phyloP scores from a whole-genome alignment of 53 echinoderm and acorn worm species.

The Stichopus horrens region DNA sequence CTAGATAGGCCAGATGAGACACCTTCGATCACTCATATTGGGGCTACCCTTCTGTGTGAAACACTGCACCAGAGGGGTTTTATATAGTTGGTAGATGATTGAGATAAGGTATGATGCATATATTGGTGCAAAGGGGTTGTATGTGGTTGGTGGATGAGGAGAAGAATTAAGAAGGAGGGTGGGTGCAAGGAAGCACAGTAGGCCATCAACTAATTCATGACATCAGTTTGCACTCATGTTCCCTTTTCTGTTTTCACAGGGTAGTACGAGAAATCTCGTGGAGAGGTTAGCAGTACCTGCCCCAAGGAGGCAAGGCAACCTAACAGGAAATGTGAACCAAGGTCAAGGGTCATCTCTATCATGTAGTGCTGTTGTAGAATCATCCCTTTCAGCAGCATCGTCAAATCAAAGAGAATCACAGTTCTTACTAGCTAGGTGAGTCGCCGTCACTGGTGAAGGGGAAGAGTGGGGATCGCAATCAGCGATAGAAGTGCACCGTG shows the following conservation, averaged over 20 bases:
- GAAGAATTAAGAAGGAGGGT: too few relatives aligned
- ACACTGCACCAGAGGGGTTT: too few relatives aligned
- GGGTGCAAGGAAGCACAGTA: neutral
- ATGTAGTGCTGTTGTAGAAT: slow-evolving; percentile 67
- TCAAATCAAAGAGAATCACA: slow-evolving; percentile 88
- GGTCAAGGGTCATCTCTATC: slow-evolving; percentile 66
- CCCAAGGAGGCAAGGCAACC: slow-evolving; percentile 66
- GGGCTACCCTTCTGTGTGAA: too few relatives aligned
- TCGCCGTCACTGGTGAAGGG: neutral
- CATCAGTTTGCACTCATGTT: neutral
- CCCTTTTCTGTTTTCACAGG: slow-evolving; percentile 33
- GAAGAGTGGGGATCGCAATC: neutral
- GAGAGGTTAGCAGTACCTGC: slow-evolving; percentile 97
- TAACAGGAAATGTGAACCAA: slow-evolving; percentile 74
- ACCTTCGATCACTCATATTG: too few relatives aligned
- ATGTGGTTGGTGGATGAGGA: too few relatives aligned
- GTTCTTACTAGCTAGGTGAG: slow-evolving; percentile 97
- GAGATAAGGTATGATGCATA: too few relatives aligned
- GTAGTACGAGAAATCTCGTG: slow-evolving; percentile 83
- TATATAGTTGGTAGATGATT: too few relatives aligned
- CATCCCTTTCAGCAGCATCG: slow-evolving; percentile 57
- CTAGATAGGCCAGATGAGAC: too few relatives aligned
- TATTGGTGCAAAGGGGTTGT: too few relatives aligned
- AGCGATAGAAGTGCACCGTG: too few relatives aligned
- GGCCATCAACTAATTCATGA: neutral